phyloP scores from a whole-genome alignment of 2,797 vertebrate species.

The Acipenser oxyrinchus region DNA sequence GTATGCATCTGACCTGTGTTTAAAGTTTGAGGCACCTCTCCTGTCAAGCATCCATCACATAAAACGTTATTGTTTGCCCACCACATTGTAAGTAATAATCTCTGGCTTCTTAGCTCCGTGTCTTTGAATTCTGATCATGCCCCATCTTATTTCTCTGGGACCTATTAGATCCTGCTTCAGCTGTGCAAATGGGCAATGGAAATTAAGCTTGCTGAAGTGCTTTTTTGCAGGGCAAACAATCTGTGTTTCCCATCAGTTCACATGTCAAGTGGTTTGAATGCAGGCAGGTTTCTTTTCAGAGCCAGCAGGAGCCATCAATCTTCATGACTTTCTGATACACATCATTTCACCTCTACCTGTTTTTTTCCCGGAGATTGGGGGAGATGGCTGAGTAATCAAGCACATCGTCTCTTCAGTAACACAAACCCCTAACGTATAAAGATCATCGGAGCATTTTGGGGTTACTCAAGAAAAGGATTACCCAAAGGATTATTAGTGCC shows the following conservation, averaged over 20 bases:
- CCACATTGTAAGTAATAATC: slow-evolving; percentile 52
- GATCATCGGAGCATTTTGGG: too few relatives aligned
- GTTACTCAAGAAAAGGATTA: too few relatives aligned
- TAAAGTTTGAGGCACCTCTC: slow-evolving; percentile 48
- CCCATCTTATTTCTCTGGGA: slow-evolving; percentile 50
- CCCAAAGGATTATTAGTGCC: too few relatives aligned
- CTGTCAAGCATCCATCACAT: slow-evolving; percentile 58
- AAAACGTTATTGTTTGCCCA: slow-evolving; percentile 54
- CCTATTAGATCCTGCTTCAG: slow-evolving; percentile 44
- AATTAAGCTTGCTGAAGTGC: slow-evolving; percentile 45
- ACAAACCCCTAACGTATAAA: too few relatives aligned
- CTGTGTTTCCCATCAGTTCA: slow-evolving; percentile 48
- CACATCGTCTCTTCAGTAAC: slow-evolving; percentile 51
- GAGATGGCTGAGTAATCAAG: slow-evolving; percentile 68
- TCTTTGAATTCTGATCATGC: slow-evolving; percentile 59
- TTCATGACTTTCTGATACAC: slow-evolving; percentile 76
- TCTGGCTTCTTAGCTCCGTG: slow-evolving; percentile 61
- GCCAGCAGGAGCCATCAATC: slow-evolving; percentile 68
- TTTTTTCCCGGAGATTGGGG: slow-evolving; percentile 66
- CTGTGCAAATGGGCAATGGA: slow-evolving; percentile 46
- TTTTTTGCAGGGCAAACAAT: slow-evolving; percentile 41
- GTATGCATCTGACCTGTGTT: slow-evolving; percentile 49
- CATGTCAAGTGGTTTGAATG: slow-evolving; percentile 43
- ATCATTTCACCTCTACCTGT: slow-evolving; percentile 74
- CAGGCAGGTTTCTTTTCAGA: slow-evolving; percentile 48